A percentile compares a stretch with the other conserved stretches of the same genome.
These are phyloP conservation scores for Luscinia megarhynchos DNA, from an alignment of 2,797 vertebrate genomes.

Conservation along the genomic window DNA sequence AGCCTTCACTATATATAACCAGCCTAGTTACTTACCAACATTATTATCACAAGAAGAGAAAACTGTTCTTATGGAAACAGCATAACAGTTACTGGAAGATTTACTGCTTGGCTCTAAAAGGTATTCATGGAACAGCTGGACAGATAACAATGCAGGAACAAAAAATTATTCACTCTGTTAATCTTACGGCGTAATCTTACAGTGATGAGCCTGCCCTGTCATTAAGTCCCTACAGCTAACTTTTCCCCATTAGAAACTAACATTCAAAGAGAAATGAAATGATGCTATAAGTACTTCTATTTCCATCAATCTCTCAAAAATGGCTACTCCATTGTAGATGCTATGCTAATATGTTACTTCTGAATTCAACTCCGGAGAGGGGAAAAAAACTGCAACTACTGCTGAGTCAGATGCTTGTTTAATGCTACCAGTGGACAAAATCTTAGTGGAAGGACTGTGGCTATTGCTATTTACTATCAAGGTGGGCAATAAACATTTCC, in stretches of 20 bases:
- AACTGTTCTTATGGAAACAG: background rate
- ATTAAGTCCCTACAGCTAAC: background rate
- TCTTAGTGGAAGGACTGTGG: background rate
- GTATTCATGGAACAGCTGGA: background rate
- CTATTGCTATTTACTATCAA: background rate
- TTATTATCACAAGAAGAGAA: background rate
- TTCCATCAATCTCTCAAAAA: background rate
- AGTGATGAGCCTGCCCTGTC: rapidly evolving
- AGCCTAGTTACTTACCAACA: background rate
- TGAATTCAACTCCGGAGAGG: background rate
- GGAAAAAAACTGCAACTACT: background rate
- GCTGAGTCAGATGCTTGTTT: background rate
- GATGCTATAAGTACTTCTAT: background rate
- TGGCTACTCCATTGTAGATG: rapidly evolving
- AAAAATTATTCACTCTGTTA: background rate
- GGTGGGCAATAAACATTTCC: background rate
- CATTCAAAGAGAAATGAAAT: background rate
- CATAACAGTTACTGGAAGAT: background rate
- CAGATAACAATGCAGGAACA: background rate
- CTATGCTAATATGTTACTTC: background rate
- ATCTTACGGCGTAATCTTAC: background rate
- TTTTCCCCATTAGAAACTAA: background rate
- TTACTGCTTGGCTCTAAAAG: background rate
- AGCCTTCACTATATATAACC: background rate
- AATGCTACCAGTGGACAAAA: background rate